These are phyloP conservation scores for Cecidostiba fungosa DNA, from an alignment of 2,888 invertebrate genomes.

Conservation along the genomic window DNA sequence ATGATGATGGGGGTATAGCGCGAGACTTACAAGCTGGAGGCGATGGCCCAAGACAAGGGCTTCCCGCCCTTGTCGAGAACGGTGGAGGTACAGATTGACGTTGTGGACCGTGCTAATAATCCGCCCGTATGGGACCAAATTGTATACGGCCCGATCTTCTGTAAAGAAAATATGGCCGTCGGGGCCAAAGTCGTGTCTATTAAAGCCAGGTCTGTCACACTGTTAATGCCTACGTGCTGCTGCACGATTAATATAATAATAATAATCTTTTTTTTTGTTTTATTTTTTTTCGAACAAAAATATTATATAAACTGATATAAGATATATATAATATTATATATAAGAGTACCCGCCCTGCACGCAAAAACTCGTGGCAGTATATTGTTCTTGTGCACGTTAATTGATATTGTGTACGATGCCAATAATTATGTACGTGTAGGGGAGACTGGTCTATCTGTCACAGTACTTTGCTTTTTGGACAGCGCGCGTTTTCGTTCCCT, in stretches of 20 bases:
- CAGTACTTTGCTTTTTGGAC: constrained; percentile 55
- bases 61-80: constrained; percentile 96
- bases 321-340: no score
- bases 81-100: constrained; percentile 99
- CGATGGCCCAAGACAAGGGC: constrained; percentile 99
- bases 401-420: constrained; percentile 80
- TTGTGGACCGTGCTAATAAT: constrained; percentile 98
- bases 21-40: constrained; percentile 98
- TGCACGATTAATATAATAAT: constrained; percentile 42
- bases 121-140: constrained; percentile 98
- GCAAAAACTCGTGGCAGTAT: constrained; percentile 80
- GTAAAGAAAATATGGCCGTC: constrained; percentile 98
- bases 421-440: constrained; percentile 60
- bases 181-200: constrained; percentile 98
- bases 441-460: constrained; percentile 61
- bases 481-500: constrained; percentile 22
- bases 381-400: constrained; percentile 80
- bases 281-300: constrained; percentile 21
- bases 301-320: constrained; percentile 24
- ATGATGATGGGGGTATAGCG: constrained; percentile 84
- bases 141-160: constrained; percentile 98
- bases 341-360: constrained; percentile 78
- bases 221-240: constrained; percentile 52
- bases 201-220: constrained; percentile 96
- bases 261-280: constrained; percentile 8